Base-by-base conservation (phyloP, 1,140 invertebrate genomes). In the Bilobella aurantiaca region DNA sequence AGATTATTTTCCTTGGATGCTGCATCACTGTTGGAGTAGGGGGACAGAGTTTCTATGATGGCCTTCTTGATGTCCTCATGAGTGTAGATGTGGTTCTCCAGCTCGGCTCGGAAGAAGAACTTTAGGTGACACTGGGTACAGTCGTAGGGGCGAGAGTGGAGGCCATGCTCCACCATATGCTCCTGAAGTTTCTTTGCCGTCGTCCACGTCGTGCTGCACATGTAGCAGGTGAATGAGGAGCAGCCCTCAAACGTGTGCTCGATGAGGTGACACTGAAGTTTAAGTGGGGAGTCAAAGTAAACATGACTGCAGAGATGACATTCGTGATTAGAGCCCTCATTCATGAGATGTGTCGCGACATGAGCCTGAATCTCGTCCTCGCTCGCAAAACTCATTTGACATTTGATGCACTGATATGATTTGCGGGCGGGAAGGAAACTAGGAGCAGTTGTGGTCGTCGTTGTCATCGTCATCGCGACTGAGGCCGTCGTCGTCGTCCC, bases 201-300 rank as follows among this genome's bases (percentile, higher is more conserved):
- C 0, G 89, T 91, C 76, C 93, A 95, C 1, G 90, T 84, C 0
- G 89, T 83, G n/a, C 87, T 87, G 74, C 93, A 96, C 57, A 94
- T 81, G 75, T 91, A 92, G 75, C 93, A 96, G 1, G 85, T 86
- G 73, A 88, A 91, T 49, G 89, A 86, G 1, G 82, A 76, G 49
- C 85, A 89, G 1, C 89, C 89, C 31, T 86, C 87, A 75, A 93
- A 95, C 0, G 88, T 93, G 75, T 96, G 93, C 72, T 95, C 91
- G 60, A 96, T 93, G 34, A 96, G 80, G 74, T 96, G 93, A 57
- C 87, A 85, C 77, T 96, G 92, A 1, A 96, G 82, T 69, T 91
- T 87, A 12, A 86, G 81, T 0, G 87, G 85, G 25, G 67, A 67
- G 34, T 72, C 68, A 53, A 69, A 72, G 53, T 31, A 63, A 1